These are phyloP conservation scores for Littorina saxatilis DNA, from an alignment of 1,140 invertebrate species.

Conservation along the genomic window DNA sequence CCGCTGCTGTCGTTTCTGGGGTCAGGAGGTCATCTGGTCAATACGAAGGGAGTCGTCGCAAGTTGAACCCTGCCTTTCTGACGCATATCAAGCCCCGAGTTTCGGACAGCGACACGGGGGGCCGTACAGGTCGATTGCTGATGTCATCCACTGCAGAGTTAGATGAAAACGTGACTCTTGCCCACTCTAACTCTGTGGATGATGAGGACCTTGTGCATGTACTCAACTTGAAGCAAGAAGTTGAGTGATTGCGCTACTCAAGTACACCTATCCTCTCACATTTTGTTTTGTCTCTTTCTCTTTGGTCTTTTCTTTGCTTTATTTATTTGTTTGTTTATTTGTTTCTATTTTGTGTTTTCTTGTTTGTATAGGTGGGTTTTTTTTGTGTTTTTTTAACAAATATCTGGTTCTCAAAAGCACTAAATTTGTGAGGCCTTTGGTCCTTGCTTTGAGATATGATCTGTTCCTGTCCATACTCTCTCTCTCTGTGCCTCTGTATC, in stretches of 20 bases:
- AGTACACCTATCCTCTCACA: no score
- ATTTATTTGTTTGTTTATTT: background rate
- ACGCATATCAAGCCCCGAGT: constrained; percentile 31
- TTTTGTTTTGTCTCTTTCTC: background rate
- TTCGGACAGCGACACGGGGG: background rate
- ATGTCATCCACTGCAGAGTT: background rate
- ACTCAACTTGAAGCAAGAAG: constrained; percentile 33
- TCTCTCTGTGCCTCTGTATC: no score
- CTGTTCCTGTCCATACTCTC: no score
- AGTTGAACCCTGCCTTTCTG: constrained; percentile 22
- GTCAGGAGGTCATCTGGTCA: background rate
- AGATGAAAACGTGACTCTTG: background rate
- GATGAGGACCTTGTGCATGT: constrained; percentile 13
- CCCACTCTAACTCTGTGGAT: background rate
- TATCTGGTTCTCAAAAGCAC: no score
- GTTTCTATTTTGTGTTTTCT: background rate
- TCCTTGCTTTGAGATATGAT: no score
- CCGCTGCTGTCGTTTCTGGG: background rate
- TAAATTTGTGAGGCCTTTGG: background rate
- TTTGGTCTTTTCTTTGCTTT: background rate
- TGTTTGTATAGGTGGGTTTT: no score
- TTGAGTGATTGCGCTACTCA: constrained; percentile 8
- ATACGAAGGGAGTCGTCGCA: constrained; percentile 23
- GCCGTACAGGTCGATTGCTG: background rate
- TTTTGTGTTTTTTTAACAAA: background rate